Evolutionary conservation across 2,797 vertebrate genomes (phyloP).

Genomic region (Spea hammondii): DNA sequence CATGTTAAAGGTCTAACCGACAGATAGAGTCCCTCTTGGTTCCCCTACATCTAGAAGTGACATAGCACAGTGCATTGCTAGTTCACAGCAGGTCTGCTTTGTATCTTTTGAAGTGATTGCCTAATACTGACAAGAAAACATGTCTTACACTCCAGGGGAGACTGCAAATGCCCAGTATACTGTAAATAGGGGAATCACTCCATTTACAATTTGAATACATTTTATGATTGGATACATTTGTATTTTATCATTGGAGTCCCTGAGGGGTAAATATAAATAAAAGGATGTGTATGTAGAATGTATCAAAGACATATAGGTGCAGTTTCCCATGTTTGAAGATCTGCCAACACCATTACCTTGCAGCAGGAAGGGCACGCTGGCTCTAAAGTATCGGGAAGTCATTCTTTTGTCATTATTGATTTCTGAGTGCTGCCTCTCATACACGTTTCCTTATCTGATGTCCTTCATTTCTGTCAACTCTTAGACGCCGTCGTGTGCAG

Average conservation of each 20-base stretch:
- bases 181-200: slow-evolving; percentile 52
- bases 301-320: slow-evolving; percentile 1
- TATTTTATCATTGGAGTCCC: slow-evolving; percentile 23
- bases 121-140: slow-evolving; percentile 64
- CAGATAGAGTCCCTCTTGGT: too few species aligned
- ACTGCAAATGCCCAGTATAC: slow-evolving; percentile 57
- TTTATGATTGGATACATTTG: slow-evolving; percentile 7
- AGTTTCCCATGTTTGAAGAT: slow-evolving; percentile 30
- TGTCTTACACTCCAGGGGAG: slow-evolving; percentile 62
- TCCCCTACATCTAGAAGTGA: too few species aligned
- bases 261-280: slow-evolving; percentile 26
- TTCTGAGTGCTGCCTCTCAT: slow-evolving; percentile 41
- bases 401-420: slow-evolving; percentile 49
- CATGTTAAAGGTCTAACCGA: too few species aligned
- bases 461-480: slow-evolving; percentile 47
- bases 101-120: slow-evolving; percentile 64
- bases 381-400: slow-evolving; percentile 39
- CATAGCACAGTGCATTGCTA: neutral
- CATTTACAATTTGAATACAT: too few species aligned
- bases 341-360: slow-evolving; percentile 32
- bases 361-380: slow-evolving; percentile 30
- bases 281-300: slow-evolving; percentile 9
- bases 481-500: slow-evolving; percentile 33
- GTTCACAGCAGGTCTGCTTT: slow-evolving; percentile 60
- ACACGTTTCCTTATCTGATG: slow-evolving; percentile 49